Percentiles rank a stretch among this genome's conserved stretches.
phyloP scores from a whole-genome alignment of 2,113 vertebrate genomes.

The Hylia prasina region DNA sequence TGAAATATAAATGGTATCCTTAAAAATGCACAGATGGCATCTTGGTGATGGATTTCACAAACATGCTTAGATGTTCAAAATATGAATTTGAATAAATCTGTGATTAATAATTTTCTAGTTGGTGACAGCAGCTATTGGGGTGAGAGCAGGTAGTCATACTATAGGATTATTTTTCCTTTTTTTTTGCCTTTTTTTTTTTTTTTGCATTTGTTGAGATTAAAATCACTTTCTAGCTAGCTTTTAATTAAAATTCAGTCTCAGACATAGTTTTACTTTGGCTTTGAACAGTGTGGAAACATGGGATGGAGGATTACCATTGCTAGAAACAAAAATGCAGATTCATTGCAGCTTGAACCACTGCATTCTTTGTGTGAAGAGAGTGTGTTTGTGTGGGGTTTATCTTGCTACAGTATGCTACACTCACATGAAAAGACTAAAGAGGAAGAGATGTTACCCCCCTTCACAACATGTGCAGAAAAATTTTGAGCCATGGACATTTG shows the following conservation, averaged over 20 bases:
- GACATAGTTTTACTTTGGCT: background rate
- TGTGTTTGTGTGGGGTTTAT: background rate
- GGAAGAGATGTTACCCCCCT: background rate
- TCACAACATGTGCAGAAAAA: background rate
- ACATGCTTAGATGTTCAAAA: slow-evolving; percentile 55
- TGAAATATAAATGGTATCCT: slow-evolving; percentile 35
- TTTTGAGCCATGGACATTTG: background rate
- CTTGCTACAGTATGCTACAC: background rate
- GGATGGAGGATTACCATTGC: background rate
- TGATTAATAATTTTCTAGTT: slow-evolving; percentile 42
- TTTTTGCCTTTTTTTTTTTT: background rate
- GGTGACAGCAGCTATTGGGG: background rate
- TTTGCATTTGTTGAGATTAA: background rate
- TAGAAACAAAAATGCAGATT: background rate
- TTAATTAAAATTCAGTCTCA: slow-evolving; percentile 15
- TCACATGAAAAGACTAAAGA: background rate
- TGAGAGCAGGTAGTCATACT: background rate
- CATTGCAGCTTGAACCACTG: background rate
- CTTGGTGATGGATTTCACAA: slow-evolving; percentile 44
- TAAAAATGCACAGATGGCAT: slow-evolving; percentile 59
- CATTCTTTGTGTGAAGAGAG: background rate
- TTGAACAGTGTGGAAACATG: background rate
- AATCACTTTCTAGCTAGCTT: background rate
- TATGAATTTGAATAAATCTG: slow-evolving; percentile 47
- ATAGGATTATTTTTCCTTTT: background rate